Evolutionary conservation across 2,888 invertebrate species (phyloP), one percentile per base, ranked within the genome.

Genomic region (Agapetus fuscipes): DNA sequence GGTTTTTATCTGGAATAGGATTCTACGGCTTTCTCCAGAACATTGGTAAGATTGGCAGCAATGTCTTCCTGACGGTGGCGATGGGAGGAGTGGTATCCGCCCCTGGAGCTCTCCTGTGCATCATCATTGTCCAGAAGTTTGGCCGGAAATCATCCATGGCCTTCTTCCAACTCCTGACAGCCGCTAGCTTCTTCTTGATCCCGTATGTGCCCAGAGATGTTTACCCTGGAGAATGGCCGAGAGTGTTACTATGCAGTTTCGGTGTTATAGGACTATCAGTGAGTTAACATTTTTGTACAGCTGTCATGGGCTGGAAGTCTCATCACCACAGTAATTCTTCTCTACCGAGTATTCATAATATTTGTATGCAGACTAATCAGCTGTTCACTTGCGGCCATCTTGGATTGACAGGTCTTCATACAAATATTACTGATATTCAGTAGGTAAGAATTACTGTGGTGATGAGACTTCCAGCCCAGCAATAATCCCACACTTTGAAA

Each of bases 181-280:
- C 66, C 1, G 13, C 61, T 2, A 74, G 72, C 52, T 72, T 73
- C 41, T 45, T 75, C 30, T 52, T 61, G 3, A 66, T 77, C 46
- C 50, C 71, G 31, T 39, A 63, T n/a, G 56, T 70, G 37, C 74
- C 74, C 11, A 64, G 60, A 52, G 61, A 64, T 34, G 42, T 36
- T 20, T 67, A 55, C 47, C 4, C 47, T 12, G 61, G 61, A 41
- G 74, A 75, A 52, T 76, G 74, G 72, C 69, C 71, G 3, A 62
- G 70, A 48, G 56, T 79, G 34, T 50, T 67, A 11, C 66, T 79
- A 45, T 76, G 79, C 43, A 74, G 75, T 46, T 54, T 76, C 31
- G 79, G 79, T 40, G 75, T 80, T 51, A 72, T 76, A 33, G 76
- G 80, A 41, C 67, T 79, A 54, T 74, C 80, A 43, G 78, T 79